A percentile compares a stretch with the other conserved stretches of the same genome.
Evolutionary conservation across 1,140 invertebrate genomes (phyloP).

Genomic region (Drosophila parabipectinata): DNA sequence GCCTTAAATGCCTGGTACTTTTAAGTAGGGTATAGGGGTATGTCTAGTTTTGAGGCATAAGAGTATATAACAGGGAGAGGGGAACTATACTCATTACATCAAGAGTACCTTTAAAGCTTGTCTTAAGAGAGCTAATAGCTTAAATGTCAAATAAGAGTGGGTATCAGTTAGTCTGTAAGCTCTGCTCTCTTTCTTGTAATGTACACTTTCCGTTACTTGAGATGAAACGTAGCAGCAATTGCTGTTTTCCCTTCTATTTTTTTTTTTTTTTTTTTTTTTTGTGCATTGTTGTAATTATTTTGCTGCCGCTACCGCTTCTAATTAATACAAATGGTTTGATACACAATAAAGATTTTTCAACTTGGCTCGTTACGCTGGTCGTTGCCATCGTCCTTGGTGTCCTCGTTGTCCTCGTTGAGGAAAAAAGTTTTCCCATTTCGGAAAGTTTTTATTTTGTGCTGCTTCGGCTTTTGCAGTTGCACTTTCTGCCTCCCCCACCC

Average conservation of each 20-base stretch:
- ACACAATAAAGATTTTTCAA: constrained; percentile 83
- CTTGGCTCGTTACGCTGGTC: constrained; percentile 73
- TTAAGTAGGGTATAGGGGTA: too few relatives aligned
- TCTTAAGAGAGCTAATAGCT: neutral
- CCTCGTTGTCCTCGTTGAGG: constrained; percentile 50
- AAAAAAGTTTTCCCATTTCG: constrained; percentile 81
- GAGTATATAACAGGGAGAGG: neutral
- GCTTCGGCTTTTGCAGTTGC: constrained; percentile 59
- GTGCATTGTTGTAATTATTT: constrained; percentile 76
- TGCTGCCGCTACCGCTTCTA: constrained; percentile 71
- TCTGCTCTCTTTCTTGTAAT: too few relatives aligned
- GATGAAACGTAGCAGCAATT: constrained; percentile 7
- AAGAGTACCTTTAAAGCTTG: neutral
- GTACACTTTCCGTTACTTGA: too few relatives aligned
- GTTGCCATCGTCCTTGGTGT: constrained; percentile 23
- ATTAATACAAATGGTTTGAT: constrained; percentile 83
- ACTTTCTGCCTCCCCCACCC: constrained; percentile 26
- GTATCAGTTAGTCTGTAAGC: too few relatives aligned
- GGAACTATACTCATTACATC: neutral
- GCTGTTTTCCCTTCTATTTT: constrained; percentile 2
- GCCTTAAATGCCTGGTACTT: neutral
- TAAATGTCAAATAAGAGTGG: too few relatives aligned
- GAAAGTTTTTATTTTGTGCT: constrained; percentile 76
- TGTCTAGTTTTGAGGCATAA: too few relatives aligned
- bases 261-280: neutral